Evolutionary conservation across 2,797 vertebrate species (phyloP).

Genomic region (Smutsia gigantea): DNA sequence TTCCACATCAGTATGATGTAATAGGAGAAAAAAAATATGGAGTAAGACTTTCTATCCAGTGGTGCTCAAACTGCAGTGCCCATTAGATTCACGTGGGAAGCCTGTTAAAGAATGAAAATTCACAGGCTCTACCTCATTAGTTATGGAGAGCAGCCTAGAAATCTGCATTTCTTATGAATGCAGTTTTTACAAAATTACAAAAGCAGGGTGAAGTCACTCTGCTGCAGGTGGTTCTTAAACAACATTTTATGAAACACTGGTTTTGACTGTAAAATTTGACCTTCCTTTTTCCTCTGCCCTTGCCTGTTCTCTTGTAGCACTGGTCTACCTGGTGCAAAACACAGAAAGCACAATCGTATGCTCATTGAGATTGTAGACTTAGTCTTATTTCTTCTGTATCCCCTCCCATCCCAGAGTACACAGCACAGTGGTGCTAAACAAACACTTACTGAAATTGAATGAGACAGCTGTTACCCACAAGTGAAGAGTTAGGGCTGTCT

Average conservation of each 20-base stretch:
- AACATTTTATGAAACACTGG: not conserved
- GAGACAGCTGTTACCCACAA: constrained; percentile 58
- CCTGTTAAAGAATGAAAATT: constrained; percentile 39
- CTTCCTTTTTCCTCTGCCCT: not conserved
- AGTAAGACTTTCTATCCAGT: not conserved
- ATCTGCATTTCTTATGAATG: not conserved
- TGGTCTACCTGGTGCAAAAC: not conserved
- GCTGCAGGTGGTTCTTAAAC: not conserved
- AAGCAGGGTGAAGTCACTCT: not conserved
- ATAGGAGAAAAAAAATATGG: not conserved
- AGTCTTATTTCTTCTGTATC: constrained; percentile 38
- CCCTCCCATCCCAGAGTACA: not conserved
- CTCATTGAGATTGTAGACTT: not conserved
- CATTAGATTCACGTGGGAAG: not conserved
- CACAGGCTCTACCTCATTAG: not conserved
- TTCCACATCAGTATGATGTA: not conserved
- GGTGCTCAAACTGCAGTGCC: not conserved
- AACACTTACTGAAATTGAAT: constrained; percentile 37
- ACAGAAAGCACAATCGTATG: constrained; percentile 19
- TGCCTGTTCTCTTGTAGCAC: not conserved
- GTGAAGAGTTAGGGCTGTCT: constrained; percentile 47
- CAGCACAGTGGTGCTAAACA: constrained; percentile 33
- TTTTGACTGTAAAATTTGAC: not conserved
- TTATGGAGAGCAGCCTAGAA: not conserved
- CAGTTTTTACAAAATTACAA: not conserved